Base-by-base conservation (phyloP, 2,113 vertebrate species). In the Chaetodon auriga region DNA sequence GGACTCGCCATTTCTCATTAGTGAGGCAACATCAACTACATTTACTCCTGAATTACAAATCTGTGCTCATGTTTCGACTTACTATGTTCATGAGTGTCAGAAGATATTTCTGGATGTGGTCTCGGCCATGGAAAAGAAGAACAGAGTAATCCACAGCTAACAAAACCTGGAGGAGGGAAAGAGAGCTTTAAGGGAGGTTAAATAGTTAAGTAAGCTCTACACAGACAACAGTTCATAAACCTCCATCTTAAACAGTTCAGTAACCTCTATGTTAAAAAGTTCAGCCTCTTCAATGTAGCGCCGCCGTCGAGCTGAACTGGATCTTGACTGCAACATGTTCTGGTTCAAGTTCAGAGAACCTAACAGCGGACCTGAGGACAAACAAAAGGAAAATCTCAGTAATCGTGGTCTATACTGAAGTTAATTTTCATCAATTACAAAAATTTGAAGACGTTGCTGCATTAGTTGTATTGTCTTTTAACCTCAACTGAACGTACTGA, bases 1-100 rank as follows among this genome's bases (percentile, higher is more conserved):
- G 30, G 30, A 30, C 30, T 30, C 30, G 3, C 30, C 30, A 30
- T 30, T 30, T 30, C 30, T 30, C 30, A 21, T 19, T 9, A 68
- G 53, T 43, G 16, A 54, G 45, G 2, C 7, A 51, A 43, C 41
- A 45, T 30, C 9, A 9, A 18, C n/a, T 23, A 16, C n/a, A 38
- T 38, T 35, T 1, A 38, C 5, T 12, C 12, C 25, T 13, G 14
- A 25, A 38, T 21, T 19, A 23, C 19, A 41, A 23, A 36, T 14
- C 12, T 6, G 65, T 25, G 13, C 10, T n/a, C 1, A 3, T 45
- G 71, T 35, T 25, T 49, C 30, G 15, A 97, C 98, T 96, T 93
- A 99, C 98, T n/a, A 99, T 99, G 66, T 99, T 99, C 97, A 99
- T 98, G 83, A 99, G 93, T 0, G 98, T 99, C 78, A 99, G 95